These are phyloP conservation scores for Drosophila lutescens DNA, from an alignment of 2,888 invertebrate species.

Conservation along the genomic window DNA sequence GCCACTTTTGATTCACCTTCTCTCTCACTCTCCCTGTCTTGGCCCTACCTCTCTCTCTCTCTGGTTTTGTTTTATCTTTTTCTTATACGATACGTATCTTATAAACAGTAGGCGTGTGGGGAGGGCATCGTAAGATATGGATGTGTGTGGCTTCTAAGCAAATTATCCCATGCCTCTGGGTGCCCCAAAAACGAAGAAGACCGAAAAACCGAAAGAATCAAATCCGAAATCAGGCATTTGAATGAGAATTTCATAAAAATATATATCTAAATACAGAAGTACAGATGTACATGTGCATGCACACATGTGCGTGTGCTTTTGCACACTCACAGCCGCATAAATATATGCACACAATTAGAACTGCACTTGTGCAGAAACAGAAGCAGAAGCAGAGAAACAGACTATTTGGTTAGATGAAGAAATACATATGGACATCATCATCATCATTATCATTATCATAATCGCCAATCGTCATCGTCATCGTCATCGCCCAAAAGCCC, in stretches of 20 bases:
- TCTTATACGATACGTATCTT: constrained; percentile 3
- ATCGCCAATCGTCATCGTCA: constrained; percentile 10
- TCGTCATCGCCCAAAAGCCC: constrained; percentile 18
- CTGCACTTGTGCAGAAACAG: constrained; percentile 24
- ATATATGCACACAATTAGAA: constrained; percentile 15
- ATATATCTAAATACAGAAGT: constrained; percentile 17
- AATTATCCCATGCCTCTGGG: constrained; percentile 21
- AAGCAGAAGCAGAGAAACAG: constrained; percentile 32
- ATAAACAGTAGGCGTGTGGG: constrained; percentile 10
- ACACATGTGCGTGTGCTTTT: constrained; percentile 13
- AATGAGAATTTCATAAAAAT: constrained; percentile 24
- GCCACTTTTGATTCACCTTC: constrained; percentile 5
- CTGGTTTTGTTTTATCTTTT: constrained; percentile 8
- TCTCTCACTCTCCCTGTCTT: background rate
- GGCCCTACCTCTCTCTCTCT: background rate
- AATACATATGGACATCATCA: constrained; percentile 9
- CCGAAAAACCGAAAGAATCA: constrained; percentile 2
- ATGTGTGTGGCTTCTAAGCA: constrained; percentile 24
- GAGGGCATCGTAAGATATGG: constrained; percentile 5
- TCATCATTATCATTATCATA: constrained; percentile 6
- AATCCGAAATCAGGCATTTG: background rate
- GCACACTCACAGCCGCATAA: constrained; percentile 1
- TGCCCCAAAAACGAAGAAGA: constrained; percentile 11
- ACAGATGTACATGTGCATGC: constrained; percentile 1
- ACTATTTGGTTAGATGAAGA: constrained; percentile 21